A percentile compares a stretch with the other conserved stretches of the same genome.
Evolutionary conservation across 2,888 invertebrate species (phyloP).

Genomic region (Apoda limacodes): DNA sequence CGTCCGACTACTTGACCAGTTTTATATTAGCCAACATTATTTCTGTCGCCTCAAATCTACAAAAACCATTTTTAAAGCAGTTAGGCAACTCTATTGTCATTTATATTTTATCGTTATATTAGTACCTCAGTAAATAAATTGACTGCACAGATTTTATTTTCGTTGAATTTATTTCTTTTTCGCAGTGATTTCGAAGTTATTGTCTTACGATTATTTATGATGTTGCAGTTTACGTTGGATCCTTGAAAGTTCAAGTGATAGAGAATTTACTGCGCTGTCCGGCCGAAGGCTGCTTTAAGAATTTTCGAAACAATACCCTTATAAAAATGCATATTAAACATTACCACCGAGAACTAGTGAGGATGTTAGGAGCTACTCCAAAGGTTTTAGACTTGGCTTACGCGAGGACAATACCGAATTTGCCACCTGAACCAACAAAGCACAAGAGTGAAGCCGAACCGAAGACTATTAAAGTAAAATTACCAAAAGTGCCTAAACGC

Average conservation of each 20-base stretch:
- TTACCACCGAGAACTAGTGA: constrained; percentile 86
- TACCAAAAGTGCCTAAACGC: constrained; percentile 39
- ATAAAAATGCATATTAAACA: constrained; percentile 95
- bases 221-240: constrained; percentile 63
- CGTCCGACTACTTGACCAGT: too few relatives aligned
- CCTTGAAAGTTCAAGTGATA: constrained; percentile 74
- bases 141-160: too few relatives aligned
- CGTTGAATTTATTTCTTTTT: too few relatives aligned
- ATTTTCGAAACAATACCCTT: constrained; percentile 90
- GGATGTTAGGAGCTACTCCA: constrained; percentile 81
- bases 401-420: constrained; percentile 72
- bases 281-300: constrained; percentile 86
- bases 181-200: too few relatives aligned
- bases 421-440: constrained; percentile 22
- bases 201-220: not conserved
- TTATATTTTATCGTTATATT: too few relatives aligned
- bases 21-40: too few relatives aligned
- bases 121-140: too few relatives aligned
- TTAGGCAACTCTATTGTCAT: too few relatives aligned
- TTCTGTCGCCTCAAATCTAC: too few relatives aligned
- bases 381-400: constrained; percentile 89
- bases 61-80: too few relatives aligned
- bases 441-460: constrained; percentile 24
- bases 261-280: constrained; percentile 80
- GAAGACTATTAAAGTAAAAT: constrained; percentile 43